Conservation (phyloP, 2,888 invertebrate species). For the Temnothorax rugatulus region DNA sequence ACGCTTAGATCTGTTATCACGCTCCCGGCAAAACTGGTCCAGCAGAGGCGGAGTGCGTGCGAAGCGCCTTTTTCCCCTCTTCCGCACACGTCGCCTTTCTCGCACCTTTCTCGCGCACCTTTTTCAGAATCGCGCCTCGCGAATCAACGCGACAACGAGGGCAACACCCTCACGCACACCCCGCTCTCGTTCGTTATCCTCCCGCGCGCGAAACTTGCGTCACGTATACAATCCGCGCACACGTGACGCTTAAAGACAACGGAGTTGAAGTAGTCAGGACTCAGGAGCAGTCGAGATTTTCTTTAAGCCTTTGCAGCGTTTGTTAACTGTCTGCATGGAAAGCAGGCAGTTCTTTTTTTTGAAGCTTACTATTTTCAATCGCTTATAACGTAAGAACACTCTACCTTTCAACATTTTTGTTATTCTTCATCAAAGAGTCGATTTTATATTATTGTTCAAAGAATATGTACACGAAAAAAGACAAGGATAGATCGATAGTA, state of each 20-base stretch:
- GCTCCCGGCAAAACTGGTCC: conserved; percentile 64
- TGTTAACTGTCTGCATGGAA: neutral
- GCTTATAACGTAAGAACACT: neutral
- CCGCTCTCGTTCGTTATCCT: conserved; percentile 53
- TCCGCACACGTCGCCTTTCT: conserved; percentile 49
- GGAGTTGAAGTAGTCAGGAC: neutral
- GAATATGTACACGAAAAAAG: neutral
- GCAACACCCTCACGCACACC: conserved; percentile 42
- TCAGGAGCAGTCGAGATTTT: neutral
- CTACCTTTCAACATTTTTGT: neutral
- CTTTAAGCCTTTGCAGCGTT: neutral
- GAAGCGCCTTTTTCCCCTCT: conserved; percentile 51
- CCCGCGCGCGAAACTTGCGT: conserved; percentile 58
- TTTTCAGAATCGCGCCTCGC: conserved; percentile 46
- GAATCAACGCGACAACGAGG: conserved; percentile 5
- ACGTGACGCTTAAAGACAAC: neutral
- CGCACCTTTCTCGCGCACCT: conserved; percentile 53
- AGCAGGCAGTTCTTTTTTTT: neutral
- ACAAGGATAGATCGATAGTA: neutral
- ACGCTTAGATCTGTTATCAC: conserved; percentile 57
- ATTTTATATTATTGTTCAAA: neutral
- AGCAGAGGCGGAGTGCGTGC: conserved; percentile 14
- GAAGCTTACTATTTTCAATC: neutral
- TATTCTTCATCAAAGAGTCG: neutral
- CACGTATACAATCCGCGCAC: conserved; percentile 13